A percentile compares a stretch with the other conserved stretches of the same genome.
These are phyloP conservation scores for Exephanes ischioxanthus DNA, from an alignment of 2,888 invertebrate genomes.

Conservation along the genomic window DNA sequence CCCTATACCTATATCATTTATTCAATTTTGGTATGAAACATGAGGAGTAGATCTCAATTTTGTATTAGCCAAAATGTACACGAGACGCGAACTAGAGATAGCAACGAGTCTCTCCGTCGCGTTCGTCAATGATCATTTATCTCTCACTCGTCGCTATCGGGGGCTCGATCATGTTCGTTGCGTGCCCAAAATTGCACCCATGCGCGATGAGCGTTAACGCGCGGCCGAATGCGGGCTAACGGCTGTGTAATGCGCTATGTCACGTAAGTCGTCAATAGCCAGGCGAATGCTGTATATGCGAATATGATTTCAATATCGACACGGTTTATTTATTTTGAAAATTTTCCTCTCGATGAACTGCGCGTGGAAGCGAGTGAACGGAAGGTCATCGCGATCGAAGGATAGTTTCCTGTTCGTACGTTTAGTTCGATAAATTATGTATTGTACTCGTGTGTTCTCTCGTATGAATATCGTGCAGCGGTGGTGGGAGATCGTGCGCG, in stretches of 20 bases:
- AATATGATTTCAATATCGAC: not conserved
- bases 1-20: not conserved
- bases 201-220: slow-evolving; percentile 42
- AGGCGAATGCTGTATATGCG: not conserved
- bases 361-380: not conserved
- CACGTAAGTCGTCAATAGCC: slow-evolving; percentile 56
- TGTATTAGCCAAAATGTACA: not conserved
- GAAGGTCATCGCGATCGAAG: not conserved
- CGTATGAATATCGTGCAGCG: not conserved
- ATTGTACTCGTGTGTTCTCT: not conserved
- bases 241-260: slow-evolving; percentile 15
- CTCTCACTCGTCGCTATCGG: not conserved
- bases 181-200: slow-evolving; percentile 60
- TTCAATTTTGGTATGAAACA: not conserved
- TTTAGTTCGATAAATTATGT: not conserved
- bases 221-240: slow-evolving; percentile 43
- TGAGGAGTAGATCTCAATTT: not conserved
- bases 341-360: slow-evolving; percentile 8
- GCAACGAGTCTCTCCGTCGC: not conserved
- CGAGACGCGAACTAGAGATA: not conserved
- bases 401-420: not conserved
- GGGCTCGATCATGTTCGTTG: slow-evolving; percentile 19
- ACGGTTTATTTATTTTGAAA: slow-evolving; percentile 7
- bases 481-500: slow-evolving; percentile 44
- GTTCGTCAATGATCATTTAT: not conserved